phyloP scores from a whole-genome alignment of 2,113 vertebrate genomes.

The Eclectus roratus region DNA sequence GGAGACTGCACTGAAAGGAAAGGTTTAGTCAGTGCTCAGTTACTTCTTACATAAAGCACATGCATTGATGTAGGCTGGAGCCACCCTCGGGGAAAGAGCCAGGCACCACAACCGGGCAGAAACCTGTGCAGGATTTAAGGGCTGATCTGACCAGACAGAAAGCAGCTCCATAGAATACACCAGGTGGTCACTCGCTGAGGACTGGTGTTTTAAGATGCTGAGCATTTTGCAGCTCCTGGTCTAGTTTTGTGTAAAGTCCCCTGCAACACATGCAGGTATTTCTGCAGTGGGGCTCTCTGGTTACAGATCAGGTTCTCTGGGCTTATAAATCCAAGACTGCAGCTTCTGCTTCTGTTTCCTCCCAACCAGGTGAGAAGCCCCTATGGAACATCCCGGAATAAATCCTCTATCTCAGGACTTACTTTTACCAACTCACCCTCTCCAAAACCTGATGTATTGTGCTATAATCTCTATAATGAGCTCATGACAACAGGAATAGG shows the following conservation, averaged over 20 bases:
- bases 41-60: neutral
- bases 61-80: neutral
- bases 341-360: neutral
- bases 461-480: too few relatives aligned
- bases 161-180: neutral
- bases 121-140: fast-evolving
- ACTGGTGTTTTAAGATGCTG: fast-evolving
- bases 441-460: fast-evolving
- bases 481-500: neutral
- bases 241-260: neutral
- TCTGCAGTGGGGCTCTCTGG: neutral
- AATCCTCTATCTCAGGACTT: neutral
- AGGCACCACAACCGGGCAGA: neutral
- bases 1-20: neutral
- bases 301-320: neutral
- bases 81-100: neutral
- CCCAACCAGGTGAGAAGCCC: neutral
- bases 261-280: neutral
- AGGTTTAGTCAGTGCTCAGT: neutral
- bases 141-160: neutral
- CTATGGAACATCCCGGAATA: neutral
- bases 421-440: neutral
- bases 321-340: fast-evolving
- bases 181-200: neutral
- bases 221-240: neutral